phyloP scores from a whole-genome alignment of 2,113 vertebrate genomes.

The Pipra filicauda region DNA sequence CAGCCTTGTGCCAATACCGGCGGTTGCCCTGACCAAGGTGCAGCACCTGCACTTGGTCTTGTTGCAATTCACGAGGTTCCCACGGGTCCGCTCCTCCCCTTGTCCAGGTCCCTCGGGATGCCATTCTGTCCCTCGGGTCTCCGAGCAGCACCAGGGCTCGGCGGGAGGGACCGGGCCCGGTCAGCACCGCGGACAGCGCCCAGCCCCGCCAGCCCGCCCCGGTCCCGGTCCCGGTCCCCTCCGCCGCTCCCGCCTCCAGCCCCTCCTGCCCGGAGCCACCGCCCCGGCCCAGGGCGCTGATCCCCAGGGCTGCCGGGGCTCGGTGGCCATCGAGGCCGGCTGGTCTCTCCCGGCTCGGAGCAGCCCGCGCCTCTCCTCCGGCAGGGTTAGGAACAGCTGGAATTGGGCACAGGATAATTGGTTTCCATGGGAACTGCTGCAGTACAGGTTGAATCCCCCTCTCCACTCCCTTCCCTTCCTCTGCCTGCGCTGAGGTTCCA shows the following conservation, averaged over 20 bases:
- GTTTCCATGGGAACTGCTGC: constrained; percentile 79
- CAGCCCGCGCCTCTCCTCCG: constrained; percentile 42
- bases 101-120: not conserved
- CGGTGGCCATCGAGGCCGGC: not conserved
- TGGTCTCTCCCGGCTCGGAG: constrained; percentile 9
- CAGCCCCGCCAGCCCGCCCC: not conserved
- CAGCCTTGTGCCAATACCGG: not conserved
- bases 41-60: not conserved
- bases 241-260: not conserved
- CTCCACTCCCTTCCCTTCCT: constrained; percentile 53
- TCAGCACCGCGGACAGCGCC: not conserved
- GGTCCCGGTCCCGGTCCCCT: not conserved
- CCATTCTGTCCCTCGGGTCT: not conserved
- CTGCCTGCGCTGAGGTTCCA: constrained; percentile 61
- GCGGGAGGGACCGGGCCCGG: too few relatives aligned
- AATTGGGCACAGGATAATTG: constrained; percentile 78
- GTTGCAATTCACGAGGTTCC: not conserved
- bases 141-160: not conserved
- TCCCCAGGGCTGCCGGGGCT: not conserved
- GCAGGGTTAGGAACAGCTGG: constrained; percentile 70
- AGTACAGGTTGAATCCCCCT: constrained; percentile 72
- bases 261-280: not conserved
- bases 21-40: not conserved
- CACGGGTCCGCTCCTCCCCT: not conserved
- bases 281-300: not conserved